These are phyloP conservation scores for Adelosebastes latens DNA, from an alignment of 2,797 vertebrate genomes.

Conservation along the genomic window DNA sequence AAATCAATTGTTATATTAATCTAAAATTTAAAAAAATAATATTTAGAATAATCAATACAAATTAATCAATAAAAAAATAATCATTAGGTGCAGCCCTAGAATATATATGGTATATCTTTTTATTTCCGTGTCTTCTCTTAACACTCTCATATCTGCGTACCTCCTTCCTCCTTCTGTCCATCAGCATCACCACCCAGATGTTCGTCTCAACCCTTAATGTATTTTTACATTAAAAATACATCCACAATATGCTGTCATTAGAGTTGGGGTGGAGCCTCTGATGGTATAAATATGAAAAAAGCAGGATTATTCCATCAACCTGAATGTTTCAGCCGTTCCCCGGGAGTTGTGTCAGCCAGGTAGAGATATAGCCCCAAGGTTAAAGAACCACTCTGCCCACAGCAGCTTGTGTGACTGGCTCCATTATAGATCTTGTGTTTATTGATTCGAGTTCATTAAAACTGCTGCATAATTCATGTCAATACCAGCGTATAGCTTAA, in stretches of 20 bases:
- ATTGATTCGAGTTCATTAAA: constrained; percentile 77
- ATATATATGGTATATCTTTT: not conserved
- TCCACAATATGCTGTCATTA: constrained; percentile 51
- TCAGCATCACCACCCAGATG: constrained; percentile 60
- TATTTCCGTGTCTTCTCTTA: constrained; percentile 9
- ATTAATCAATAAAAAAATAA: too few species aligned
- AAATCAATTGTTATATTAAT: too few species aligned
- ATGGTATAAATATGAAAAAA: constrained; percentile 28
- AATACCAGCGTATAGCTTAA: constrained; percentile 51
- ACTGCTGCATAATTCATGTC: constrained; percentile 74
- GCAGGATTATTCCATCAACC: constrained; percentile 41
- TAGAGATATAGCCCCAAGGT: constrained; percentile 61
- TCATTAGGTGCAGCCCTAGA: too few species aligned
- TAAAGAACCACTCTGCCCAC: constrained; percentile 58
- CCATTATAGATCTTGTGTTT: constrained; percentile 74
- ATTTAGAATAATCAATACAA: too few species aligned
- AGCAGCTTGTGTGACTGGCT: constrained; percentile 64
- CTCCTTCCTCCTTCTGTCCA: constrained; percentile 38
- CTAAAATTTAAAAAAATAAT: too few species aligned
- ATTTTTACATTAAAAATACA: constrained; percentile 68
- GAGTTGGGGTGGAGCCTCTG: not conserved
- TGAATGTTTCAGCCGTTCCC: constrained; percentile 51
- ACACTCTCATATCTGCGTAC: not conserved
- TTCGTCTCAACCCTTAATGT: constrained; percentile 45
- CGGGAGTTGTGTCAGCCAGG: constrained; percentile 35